These are phyloP conservation scores for Tursiops truncatus DNA, from an alignment of 2,113 vertebrate species.

Conservation along the genomic window DNA sequence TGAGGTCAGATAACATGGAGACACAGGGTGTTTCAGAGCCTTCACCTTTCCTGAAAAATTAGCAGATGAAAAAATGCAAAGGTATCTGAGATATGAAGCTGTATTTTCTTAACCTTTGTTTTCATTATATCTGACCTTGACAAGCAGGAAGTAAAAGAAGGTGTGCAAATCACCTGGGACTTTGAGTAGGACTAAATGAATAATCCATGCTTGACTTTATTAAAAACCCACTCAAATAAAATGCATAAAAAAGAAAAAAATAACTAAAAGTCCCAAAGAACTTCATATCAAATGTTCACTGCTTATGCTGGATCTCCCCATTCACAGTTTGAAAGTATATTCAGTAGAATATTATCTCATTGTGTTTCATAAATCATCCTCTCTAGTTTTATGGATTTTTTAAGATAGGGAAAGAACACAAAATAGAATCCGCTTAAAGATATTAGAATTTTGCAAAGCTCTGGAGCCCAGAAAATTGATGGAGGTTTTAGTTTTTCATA, in stretches of 20 bases:
- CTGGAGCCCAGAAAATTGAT: neutral
- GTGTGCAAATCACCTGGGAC: neutral
- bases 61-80: neutral
- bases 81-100: neutral
- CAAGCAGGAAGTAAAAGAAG: neutral
- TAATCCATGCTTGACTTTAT: neutral
- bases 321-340: conserved; percentile 16
- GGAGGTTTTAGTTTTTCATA: neutral
- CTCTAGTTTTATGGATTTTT: neutral
- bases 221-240: neutral
- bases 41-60: neutral
- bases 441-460: conserved; percentile 28
- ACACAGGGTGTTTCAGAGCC: neutral
- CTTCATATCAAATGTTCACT: neutral
- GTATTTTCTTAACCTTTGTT: conserved; percentile 29
- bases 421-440: conserved; percentile 17
- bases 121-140: neutral
- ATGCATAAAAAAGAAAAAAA: neutral
- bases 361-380: conserved; percentile 27
- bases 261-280: neutral
- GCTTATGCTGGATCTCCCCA: neutral
- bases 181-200: neutral
- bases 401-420: conserved; percentile 21
- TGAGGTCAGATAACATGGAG: neutral
- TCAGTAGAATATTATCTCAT: neutral